These are phyloP conservation scores for Oryzaephilus surinamensis DNA, from an alignment of 1,140 invertebrate genomes.

Conservation along the genomic window DNA sequence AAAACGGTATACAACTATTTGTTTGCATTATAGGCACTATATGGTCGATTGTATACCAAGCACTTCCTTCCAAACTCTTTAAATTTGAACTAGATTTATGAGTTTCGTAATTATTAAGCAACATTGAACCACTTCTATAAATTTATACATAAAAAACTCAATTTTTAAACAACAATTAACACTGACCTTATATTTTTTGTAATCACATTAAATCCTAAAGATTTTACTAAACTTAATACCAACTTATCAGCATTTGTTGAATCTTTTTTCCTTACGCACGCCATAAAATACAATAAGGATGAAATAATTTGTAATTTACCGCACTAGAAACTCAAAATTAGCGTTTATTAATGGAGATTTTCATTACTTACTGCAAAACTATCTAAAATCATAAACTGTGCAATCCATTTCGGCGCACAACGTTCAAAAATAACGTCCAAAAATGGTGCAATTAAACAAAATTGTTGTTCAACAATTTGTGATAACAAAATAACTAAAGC, in stretches of 20 bases:
- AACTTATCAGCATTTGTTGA: conserved; percentile 9
- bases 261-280: conserved; percentile 9
- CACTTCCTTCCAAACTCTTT: conserved; percentile 33
- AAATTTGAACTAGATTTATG: conserved; percentile 35
- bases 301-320: conserved; percentile 32
- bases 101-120: conserved; percentile 36
- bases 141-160: conserved; percentile 11
- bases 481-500: conserved; percentile 35
- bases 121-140: conserved; percentile 38
- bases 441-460: conserved; percentile 10
- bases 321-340: conserved; percentile 24
- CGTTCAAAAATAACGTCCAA: conserved; percentile 5
- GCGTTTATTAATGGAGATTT: conserved; percentile 4
- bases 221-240: conserved; percentile 16
- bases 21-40: conserved; percentile 40
- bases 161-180: background rate
- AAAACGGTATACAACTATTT: conserved; percentile 41
- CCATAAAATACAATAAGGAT: conserved; percentile 20
- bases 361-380: conserved; percentile 25
- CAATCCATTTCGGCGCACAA: conserved; percentile 28
- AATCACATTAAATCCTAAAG: conserved; percentile 21
- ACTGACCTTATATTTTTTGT: conserved; percentile 27
- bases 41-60: conserved; percentile 39
- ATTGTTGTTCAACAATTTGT: conserved; percentile 12
- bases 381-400: conserved; percentile 27